phyloP scores from a whole-genome alignment of 2,888 invertebrate genomes.

The Coenonympha arcania region DNA sequence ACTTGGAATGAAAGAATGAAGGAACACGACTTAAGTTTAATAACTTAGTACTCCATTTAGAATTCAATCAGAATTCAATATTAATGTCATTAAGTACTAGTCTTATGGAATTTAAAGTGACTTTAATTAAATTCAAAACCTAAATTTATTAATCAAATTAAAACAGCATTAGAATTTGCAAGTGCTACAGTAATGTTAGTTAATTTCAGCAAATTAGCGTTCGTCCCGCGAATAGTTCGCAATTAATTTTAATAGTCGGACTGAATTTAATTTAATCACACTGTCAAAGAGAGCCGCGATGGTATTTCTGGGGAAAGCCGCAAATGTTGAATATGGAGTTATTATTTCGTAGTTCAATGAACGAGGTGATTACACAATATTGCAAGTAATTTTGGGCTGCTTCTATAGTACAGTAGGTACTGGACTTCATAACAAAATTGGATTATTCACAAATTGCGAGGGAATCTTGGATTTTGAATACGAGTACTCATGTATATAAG shows the following conservation, averaged over 20 bases:
- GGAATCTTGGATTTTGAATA: no score
- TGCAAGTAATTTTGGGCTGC: no score
- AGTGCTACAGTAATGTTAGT: slow-evolving; percentile 1
- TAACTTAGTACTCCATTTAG: no score
- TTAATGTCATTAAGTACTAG: no score
- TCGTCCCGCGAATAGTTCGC: slow-evolving; percentile 10
- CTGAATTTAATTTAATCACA: slow-evolving; percentile 14
- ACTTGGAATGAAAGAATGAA: no score
- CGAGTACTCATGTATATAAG: no score
- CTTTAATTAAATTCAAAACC: background rate
- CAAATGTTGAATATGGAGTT: background rate
- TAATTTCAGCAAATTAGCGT: slow-evolving; percentile 9
- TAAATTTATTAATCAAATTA: background rate
- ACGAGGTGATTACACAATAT: background rate
- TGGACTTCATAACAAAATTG: no score
- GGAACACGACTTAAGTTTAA: no score
- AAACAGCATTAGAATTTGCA: background rate
- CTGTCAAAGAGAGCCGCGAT: slow-evolving; percentile 5
- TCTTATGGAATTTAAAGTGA: no score
- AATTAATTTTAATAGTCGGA: slow-evolving; percentile 13
- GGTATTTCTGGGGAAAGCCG: background rate
- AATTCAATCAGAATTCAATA: no score
- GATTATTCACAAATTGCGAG: no score
- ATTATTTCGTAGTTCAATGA: background rate
- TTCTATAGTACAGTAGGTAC: no score